Conservation (phyloP, 2,888 invertebrate species). For the Chrysotoxum bicinctum region DNA sequence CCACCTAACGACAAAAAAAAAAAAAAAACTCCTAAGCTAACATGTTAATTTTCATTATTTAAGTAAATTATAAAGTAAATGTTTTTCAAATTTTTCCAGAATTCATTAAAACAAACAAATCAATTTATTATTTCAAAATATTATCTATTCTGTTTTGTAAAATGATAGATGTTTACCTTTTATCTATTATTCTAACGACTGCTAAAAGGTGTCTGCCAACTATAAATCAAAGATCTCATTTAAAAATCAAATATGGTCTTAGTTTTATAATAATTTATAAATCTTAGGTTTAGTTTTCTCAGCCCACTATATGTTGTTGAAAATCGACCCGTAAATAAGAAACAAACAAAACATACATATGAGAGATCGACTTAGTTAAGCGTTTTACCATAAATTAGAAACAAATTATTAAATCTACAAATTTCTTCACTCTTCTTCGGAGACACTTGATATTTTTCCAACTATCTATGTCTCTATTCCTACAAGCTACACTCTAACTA, state of each 20-base stretch:
- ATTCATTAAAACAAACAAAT: too few relatives aligned
- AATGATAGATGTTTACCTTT: too few relatives aligned
- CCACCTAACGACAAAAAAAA: too few relatives aligned
- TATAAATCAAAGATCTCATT: background rate
- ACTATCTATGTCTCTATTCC: background rate
- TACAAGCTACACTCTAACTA: background rate
- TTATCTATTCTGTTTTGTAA: too few relatives aligned
- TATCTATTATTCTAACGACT: too few relatives aligned
- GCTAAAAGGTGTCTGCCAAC: background rate
- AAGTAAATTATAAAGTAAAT: too few relatives aligned
- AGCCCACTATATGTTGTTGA: background rate
- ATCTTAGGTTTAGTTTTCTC: background rate
- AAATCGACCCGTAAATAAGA: too few relatives aligned
- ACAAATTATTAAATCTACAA: background rate
- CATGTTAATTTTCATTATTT: too few relatives aligned
- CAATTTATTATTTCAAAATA: too few relatives aligned
- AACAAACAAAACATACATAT: background rate
- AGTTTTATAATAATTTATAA: background rate
- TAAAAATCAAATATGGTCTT: background rate
- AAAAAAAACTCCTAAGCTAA: too few relatives aligned
- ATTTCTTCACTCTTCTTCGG: constrained; percentile 1
- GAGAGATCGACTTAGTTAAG: background rate
- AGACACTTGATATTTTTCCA: background rate
- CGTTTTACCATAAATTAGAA: background rate
- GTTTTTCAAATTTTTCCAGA: too few relatives aligned